Conservation (phyloP, 2,888 invertebrate species). For the Idaea dimidiata region DNA sequence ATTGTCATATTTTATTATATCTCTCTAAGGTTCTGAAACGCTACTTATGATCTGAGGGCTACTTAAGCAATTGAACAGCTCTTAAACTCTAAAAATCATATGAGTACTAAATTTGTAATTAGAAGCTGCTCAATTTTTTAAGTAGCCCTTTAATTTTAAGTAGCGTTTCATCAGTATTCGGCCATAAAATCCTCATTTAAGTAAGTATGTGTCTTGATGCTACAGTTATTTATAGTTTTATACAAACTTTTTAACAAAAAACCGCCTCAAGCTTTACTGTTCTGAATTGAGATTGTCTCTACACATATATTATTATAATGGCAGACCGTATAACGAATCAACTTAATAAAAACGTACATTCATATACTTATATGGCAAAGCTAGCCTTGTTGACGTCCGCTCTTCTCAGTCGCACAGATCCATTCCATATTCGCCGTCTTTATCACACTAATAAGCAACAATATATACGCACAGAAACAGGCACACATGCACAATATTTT, state of each 20-base stretch:
- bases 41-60: no score
- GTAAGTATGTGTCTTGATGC: not conserved
- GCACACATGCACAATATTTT: slow-evolving; percentile 36
- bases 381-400: slow-evolving; percentile 72
- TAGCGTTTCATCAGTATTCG: no score
- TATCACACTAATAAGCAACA: slow-evolving; percentile 71
- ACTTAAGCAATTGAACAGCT: no score
- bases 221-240: not conserved
- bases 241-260: not conserved
- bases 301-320: slow-evolving; percentile 70
- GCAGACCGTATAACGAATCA: slow-evolving; percentile 71
- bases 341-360: slow-evolving; percentile 77
- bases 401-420: slow-evolving; percentile 59
- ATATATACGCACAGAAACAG: slow-evolving; percentile 43
- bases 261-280: slow-evolving; percentile 22
- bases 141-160: no score
- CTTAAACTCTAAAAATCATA: no score
- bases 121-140: no score
- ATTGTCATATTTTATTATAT: no score
- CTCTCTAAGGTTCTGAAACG: no score
- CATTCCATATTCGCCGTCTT: slow-evolving; percentile 51
- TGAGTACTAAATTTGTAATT: no score
- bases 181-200: no score
- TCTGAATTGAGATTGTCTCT: slow-evolving; percentile 47
- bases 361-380: slow-evolving; percentile 74